Evolutionary conservation across 2,797 vertebrate species (phyloP).

Genomic region (Pseudocheirus occidentalis): DNA sequence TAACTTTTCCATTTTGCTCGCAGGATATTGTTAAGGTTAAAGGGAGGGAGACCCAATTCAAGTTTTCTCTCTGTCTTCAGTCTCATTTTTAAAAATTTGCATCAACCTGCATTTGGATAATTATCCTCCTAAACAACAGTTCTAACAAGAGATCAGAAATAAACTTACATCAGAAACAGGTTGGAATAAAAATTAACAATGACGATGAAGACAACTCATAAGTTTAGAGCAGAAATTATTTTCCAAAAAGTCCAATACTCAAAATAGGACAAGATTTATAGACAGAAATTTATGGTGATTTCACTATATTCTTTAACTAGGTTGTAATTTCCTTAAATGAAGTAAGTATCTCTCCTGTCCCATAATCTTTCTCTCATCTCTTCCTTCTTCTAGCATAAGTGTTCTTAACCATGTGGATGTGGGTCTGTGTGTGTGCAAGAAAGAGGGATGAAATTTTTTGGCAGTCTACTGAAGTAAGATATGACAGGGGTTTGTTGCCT

Average conservation of each 20-base stretch:
- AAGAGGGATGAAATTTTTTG: background rate
- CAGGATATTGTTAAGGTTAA: background rate
- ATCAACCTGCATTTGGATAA: background rate
- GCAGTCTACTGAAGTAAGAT: background rate
- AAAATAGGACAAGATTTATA: background rate
- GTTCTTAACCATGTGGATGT: background rate
- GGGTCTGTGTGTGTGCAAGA: background rate
- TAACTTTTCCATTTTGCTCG: background rate
- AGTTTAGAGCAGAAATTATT: background rate
- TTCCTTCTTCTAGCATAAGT: background rate
- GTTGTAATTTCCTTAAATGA: background rate
- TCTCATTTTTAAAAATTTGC: background rate
- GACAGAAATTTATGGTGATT: background rate
- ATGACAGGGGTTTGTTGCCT: background rate
- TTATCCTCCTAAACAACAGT: background rate
- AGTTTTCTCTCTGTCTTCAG: background rate
- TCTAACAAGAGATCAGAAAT: background rate
- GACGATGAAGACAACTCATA: background rate
- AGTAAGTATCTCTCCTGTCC: background rate
- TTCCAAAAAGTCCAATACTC: background rate
- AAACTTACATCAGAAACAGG: background rate
- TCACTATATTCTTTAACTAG: background rate
- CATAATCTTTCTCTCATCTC: background rate
- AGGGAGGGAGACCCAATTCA: background rate
- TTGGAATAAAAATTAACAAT: background rate